Evolutionary conservation across 2,113 vertebrate genomes (phyloP), one percentile per base, ranked within the genome.

Genomic region (Prionailurus viverrinus): DNA sequence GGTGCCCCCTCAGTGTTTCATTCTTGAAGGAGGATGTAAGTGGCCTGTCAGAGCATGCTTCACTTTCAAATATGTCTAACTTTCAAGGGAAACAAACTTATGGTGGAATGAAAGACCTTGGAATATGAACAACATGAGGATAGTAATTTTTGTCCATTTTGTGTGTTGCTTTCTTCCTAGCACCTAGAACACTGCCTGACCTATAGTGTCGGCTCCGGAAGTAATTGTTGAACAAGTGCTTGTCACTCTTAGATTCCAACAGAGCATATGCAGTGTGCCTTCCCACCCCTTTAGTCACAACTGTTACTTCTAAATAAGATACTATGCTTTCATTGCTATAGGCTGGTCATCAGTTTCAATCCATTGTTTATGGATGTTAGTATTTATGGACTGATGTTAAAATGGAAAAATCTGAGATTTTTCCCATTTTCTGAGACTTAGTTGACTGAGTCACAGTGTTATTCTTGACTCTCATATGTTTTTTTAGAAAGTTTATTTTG

Each of bases 321-420:
- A 23, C 25, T 29, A 4, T 15, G 7, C 71, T 87, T 76, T 68
- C 6, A 31, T 58, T 85, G 51, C 5, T 33, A 5, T 51, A 76
- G 36, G 27, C 45, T 86, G 61, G 14, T 39, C 18, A 89, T 78
- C 14, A 94, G 14, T 53, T 88, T 94, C 45, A 65, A 48, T 51
- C 33, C 16, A 27, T 9, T 81, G 18, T 11, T 29, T 94, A 81
- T 81, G 29, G n/a, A 23, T 95, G 55, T 91, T 69, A 83, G 31
- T 94, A 41, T 82, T 76, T 94, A 81, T 33, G 23, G 71, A 66
- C 4, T 58, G 21, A 63, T 71, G 41, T 89, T 94, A 76, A 97
- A 31, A n/a, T 78, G 39, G 66, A 81, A 84, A 61, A 23, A 74
- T 69, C 7, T 27, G 25, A 15, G 27, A 6, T n/a, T 31, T 7